Base-by-base conservation (phyloP, 2,888 invertebrate species). In the Drosophila silvestris region DNA sequence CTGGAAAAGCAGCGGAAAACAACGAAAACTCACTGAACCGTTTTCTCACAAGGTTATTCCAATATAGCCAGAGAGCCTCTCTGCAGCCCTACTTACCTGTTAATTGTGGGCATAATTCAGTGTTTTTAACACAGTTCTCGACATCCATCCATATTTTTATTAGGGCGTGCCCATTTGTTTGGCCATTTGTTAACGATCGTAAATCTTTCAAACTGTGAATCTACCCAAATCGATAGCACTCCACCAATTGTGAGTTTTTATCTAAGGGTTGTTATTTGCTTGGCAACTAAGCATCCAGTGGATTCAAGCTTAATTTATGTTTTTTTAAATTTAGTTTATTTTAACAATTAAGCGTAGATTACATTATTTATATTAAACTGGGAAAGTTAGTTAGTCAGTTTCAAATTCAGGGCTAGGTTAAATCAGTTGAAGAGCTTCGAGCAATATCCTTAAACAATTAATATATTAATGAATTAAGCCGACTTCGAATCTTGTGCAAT, bases 91-190 rank as follows among this genome's bases (percentile, higher is more conserved):
- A 86, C 41, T 88, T 90, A 91, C 91, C 87, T 87, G 87, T 88
- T 88, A 82, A 90, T 88, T 76, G 85, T 72, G 79, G 64, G 84
- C 82, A 84, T 82, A 79, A 87, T 74, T 85, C 63, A 62, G 62
- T 44, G 60, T 86, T 83, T 85, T 89, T 81, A 77, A 79, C 65
- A 74, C 54, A 57, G 44, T 51, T 54, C 32, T 30, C 26, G 26
- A 19, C 37, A 52, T 47, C 41, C 14, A 60, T 61, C 33, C 61
- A 74, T 66, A 74, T 83, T 84, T 83, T 84, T 83, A 83, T 84
- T 84, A 73, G 82, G 78, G 62, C 84, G 70, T 78, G 73, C 28
- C 53, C 16, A 32, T 41, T 22, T 32, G 30, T 22, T 41, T n/a
- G 47, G 7, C 58, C 56, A 30, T 39, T 14, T 51, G 28, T 14